Percentiles rank a stretch among this genome's conserved stretches.
phyloP scores from a whole-genome alignment of 2,113 vertebrate species.

The Seriola dumerili region DNA sequence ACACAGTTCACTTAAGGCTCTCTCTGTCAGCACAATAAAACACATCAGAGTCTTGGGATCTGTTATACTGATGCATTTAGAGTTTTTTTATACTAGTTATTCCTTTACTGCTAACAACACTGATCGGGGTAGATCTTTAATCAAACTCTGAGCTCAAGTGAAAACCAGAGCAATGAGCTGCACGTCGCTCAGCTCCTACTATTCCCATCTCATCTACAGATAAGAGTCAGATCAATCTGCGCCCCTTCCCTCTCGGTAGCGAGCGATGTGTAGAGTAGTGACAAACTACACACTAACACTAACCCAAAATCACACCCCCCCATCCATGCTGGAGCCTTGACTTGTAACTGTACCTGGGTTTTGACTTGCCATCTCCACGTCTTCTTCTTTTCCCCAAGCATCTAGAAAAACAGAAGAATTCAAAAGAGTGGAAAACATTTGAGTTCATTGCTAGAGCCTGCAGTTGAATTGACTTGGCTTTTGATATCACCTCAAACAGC shows the following conservation, averaged over 20 bases:
- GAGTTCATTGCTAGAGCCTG: constrained; percentile 43
- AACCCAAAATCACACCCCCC: constrained; percentile 18
- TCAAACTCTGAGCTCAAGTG: constrained; percentile 39
- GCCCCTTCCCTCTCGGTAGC: constrained; percentile 8
- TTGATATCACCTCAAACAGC: constrained; percentile 77
- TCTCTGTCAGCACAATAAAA: constrained; percentile 36
- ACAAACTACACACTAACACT: constrained; percentile 27
- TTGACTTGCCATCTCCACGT: constrained; percentile 76
- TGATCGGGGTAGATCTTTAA: constrained; percentile 57
- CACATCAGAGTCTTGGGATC: constrained; percentile 47
- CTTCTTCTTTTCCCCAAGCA: constrained; percentile 47
- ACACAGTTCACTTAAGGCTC: constrained; percentile 41
- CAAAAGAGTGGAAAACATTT: constrained; percentile 57
- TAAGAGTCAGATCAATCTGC: constrained; percentile 35
- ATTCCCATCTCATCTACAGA: constrained; percentile 30
- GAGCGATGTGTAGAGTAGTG: constrained; percentile 22
- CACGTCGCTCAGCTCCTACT: constrained; percentile 19
- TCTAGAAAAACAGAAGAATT: constrained; percentile 64
- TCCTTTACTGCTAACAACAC: constrained; percentile 58
- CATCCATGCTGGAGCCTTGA: neutral
- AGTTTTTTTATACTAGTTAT: constrained; percentile 45
- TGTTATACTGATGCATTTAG: constrained; percentile 45
- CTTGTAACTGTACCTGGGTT: constrained; percentile 71
- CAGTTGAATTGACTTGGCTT: constrained; percentile 61
- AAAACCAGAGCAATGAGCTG: constrained; percentile 33